Evolutionary conservation across 1,140 invertebrate genomes (phyloP).

Genomic region (Zophobas morio): DNA sequence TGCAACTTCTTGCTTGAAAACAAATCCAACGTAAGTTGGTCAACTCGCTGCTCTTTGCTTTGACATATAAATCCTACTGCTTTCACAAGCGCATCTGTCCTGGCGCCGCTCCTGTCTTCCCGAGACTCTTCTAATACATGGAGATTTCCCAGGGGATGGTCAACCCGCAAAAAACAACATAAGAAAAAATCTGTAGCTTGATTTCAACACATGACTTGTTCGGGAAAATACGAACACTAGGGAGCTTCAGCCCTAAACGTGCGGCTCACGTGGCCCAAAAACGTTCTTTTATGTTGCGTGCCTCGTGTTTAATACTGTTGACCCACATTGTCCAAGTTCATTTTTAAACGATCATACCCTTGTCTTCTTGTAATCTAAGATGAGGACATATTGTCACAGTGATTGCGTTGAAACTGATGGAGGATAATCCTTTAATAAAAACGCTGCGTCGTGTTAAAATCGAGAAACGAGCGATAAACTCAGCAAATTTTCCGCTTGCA

Average conservation of each 20-base stretch:
- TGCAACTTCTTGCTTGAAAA: slow-evolving; percentile 27
- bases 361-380: background rate
- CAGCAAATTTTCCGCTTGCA: slow-evolving; percentile 25
- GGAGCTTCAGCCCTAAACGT: slow-evolving; percentile 27
- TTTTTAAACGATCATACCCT: slow-evolving; percentile 2
- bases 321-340: background rate
- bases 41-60: slow-evolving; percentile 46
- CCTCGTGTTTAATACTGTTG: background rate
- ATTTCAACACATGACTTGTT: slow-evolving; percentile 52
- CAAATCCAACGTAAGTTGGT: slow-evolving; percentile 44
- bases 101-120: slow-evolving; percentile 33
- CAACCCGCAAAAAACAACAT: slow-evolving; percentile 51
- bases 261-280: slow-evolving; percentile 9
- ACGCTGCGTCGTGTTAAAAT: slow-evolving; percentile 1
- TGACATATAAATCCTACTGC: slow-evolving; percentile 51
- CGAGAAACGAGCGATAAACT: slow-evolving; percentile 1
- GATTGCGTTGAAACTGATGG: background rate
- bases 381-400: background rate
- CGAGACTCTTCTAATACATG: slow-evolving; percentile 46
- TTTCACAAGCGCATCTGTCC: slow-evolving; percentile 49
- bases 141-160: slow-evolving; percentile 51
- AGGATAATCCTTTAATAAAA: slow-evolving; percentile 12
- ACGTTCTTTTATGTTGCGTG: background rate
- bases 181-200: slow-evolving; percentile 46
- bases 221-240: slow-evolving; percentile 25